These are phyloP conservation scores for Tinea pellionella DNA, from an alignment of 2,888 invertebrate species.

Conservation along the genomic window DNA sequence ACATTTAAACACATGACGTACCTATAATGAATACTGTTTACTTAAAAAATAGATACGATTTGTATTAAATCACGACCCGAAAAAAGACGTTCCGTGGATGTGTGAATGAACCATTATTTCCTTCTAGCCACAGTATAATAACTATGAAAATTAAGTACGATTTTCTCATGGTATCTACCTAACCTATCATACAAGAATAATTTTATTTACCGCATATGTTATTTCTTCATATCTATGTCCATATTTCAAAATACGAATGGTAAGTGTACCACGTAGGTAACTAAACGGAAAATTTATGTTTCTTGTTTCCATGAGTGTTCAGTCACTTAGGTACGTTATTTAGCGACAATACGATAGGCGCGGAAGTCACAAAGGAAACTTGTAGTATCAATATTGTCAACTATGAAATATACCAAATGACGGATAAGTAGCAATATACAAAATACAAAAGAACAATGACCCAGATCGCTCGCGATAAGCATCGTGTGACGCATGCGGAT, in stretches of 20 bases:
- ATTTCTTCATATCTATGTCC: background rate
- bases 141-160: background rate
- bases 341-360: background rate
- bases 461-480: constrained; percentile 63
- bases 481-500: constrained; percentile 65
- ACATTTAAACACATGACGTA: no score
- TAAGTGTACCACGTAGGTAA: background rate
- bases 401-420: background rate
- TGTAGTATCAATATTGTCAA: background rate
- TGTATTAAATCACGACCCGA: no score
- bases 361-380: background rate
- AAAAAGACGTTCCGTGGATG: no score
- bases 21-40: no score
- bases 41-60: no score
- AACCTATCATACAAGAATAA: background rate
- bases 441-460: constrained; percentile 66
- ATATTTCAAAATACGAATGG: background rate
- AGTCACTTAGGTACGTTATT: background rate
- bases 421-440: background rate
- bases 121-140: background rate
- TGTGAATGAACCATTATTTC: no score
- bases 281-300: background rate
- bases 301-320: background rate
- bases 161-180: constrained; percentile 1
- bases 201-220: background rate